phyloP scores from a whole-genome alignment of 2,113 vertebrate species.

The Ammospiza caudacuta region DNA sequence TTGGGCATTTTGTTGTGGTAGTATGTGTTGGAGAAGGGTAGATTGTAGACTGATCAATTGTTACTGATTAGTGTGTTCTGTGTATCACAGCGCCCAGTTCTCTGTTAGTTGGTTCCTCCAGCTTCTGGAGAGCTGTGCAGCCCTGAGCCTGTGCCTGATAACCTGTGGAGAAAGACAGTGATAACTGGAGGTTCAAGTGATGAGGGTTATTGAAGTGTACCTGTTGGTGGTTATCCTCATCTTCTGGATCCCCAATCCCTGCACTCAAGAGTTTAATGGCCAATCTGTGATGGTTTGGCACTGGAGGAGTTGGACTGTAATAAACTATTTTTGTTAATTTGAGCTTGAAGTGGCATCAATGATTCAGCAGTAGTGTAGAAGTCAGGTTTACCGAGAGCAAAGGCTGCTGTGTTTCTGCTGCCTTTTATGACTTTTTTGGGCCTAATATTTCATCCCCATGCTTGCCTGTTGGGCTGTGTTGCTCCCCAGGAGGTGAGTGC shows the following conservation, averaged over 20 bases:
- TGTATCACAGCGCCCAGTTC: neutral
- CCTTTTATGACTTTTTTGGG: neutral
- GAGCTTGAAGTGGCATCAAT: neutral
- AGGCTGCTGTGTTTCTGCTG: neutral
- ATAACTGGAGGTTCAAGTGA: neutral
- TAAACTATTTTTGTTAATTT: neutral
- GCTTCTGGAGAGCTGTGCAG: neutral
- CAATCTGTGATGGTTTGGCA: neutral
- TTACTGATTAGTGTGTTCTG: neutral
- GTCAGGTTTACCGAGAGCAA: neutral
- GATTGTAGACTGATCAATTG: neutral
- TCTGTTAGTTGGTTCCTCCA: neutral
- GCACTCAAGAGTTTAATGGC: neutral
- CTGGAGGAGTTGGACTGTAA: neutral
- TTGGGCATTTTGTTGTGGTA: neutral
- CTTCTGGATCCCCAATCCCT: neutral
- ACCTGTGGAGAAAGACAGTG: neutral
- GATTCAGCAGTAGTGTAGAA: neutral
- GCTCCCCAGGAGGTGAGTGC: slow-evolving; percentile 69
- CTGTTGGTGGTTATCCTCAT: neutral
- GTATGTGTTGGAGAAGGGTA: neutral
- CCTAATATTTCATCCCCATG: neutral
- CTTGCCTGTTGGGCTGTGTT: neutral
- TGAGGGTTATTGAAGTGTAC: neutral
- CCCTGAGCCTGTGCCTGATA: neutral